phyloP scores from a whole-genome alignment of 2,888 invertebrate genomes.

The Acleris emargana region DNA sequence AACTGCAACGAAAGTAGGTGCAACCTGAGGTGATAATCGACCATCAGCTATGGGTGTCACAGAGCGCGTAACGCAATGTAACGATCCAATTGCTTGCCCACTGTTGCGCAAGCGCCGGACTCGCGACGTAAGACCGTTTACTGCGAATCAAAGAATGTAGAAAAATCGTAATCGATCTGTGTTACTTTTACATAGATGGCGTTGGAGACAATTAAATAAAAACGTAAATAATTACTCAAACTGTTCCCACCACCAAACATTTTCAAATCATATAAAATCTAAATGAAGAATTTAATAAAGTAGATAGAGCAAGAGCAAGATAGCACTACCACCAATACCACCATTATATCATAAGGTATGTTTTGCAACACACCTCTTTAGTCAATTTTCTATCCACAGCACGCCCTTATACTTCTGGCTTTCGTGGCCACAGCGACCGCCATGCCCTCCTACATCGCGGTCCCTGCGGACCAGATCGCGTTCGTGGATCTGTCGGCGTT shows the following conservation, averaged over 20 bases:
- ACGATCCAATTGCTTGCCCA: conserved; percentile 37
- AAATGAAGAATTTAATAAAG: no score
- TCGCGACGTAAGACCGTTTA: conserved; percentile 17
- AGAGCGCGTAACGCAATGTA: conserved; percentile 25
- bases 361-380: neutral
- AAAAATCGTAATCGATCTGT: no score
- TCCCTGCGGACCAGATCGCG: conserved; percentile 85
- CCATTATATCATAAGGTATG: no score
- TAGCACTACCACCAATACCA: no score
- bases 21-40: conserved; percentile 4
- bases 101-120: conserved; percentile 30
- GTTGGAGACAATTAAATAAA: no score
- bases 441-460: conserved; percentile 84
- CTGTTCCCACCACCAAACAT: no score
- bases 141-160: neutral
- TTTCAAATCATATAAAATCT: no score
- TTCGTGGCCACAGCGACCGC: conserved; percentile 62
- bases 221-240: no score
- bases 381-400: conserved; percentile 53
- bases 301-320: no score
- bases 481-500: conserved; percentile 80
- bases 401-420: conserved; percentile 58
- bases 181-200: no score
- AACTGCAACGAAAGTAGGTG: no score
- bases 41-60: conserved; percentile 32